phyloP scores from a whole-genome alignment of 2,888 invertebrate species.

The Platypus cylindrus region DNA sequence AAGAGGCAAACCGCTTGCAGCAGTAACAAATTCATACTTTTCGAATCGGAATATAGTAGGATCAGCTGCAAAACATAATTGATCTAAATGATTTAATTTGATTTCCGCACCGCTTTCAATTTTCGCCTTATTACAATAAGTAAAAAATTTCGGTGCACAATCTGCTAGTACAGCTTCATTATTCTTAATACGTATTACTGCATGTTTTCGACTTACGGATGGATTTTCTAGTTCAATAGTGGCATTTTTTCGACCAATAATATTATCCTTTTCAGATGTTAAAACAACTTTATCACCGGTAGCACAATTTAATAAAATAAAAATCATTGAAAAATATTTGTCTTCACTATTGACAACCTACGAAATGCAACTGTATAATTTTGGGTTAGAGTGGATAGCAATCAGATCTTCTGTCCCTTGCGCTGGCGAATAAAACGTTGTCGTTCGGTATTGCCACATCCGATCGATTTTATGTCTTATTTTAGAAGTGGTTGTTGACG shows the following conservation, averaged over 20 bases:
- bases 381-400: too few species aligned
- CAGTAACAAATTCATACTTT: conserved; percentile 35
- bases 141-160: conserved; percentile 62
- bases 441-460: too few species aligned
- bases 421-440: too few species aligned
- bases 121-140: conserved; percentile 43
- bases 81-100: conserved; percentile 43
- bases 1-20: conserved; percentile 51
- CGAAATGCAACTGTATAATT: too few species aligned
- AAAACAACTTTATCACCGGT: conserved; percentile 20
- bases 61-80: conserved; percentile 61
- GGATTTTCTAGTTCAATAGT: conserved; percentile 52
- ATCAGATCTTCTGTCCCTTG: too few species aligned
- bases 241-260: conserved; percentile 50
- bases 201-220: conserved; percentile 70
- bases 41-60: conserved; percentile 37
- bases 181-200: conserved; percentile 37
- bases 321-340: too few species aligned
- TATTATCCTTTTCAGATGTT: conserved; percentile 20
- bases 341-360: too few species aligned
- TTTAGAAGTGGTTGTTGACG: too few species aligned
- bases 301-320: too few species aligned
- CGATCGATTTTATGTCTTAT: too few species aligned
- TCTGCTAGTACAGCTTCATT: conserved; percentile 41
- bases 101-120: conserved; percentile 35